A percentile compares a stretch with the other conserved stretches of the same genome.
Evolutionary conservation across 2,888 invertebrate species (phyloP).

Genomic region (Drosophila ochracea): DNA sequence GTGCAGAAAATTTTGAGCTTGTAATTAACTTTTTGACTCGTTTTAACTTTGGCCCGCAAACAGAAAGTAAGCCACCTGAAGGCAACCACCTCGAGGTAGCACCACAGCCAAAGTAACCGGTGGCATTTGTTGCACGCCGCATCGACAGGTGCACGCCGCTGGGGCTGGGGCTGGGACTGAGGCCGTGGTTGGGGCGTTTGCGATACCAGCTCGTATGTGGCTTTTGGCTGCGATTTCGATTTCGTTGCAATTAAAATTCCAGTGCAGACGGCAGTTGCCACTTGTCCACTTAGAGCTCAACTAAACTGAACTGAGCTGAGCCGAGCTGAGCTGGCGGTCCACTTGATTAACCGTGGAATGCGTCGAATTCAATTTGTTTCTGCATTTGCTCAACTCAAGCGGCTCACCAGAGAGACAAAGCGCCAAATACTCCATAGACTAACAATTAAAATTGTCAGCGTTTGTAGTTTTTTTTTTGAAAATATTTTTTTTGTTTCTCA

Average conservation of each 20-base stretch:
- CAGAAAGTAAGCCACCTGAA: constrained; percentile 52
- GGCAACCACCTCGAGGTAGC: constrained; percentile 2
- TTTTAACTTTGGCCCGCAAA: constrained; percentile 64
- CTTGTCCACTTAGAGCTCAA: constrained; percentile 17
- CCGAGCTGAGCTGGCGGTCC: constrained; percentile 32
- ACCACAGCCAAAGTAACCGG: constrained; percentile 27
- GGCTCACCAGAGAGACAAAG: constrained; percentile 27
- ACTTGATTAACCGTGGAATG: constrained; percentile 68
- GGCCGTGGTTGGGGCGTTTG: constrained; percentile 34
- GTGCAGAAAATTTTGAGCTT: constrained; percentile 64
- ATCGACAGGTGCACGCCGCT: constrained; percentile 53
- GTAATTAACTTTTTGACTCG: constrained; percentile 79
- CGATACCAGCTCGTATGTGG: constrained; percentile 38
- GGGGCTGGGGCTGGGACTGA: not conserved
- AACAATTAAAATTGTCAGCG: constrained; percentile 71
- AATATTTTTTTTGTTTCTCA: not conserved
- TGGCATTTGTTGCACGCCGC: constrained; percentile 51
- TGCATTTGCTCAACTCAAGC: constrained; percentile 46
- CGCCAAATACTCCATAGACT: constrained; percentile 36
- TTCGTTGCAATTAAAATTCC: constrained; percentile 78
- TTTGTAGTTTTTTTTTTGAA: constrained; percentile 18
- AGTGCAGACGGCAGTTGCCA: constrained; percentile 46
- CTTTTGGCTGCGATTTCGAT: constrained; percentile 62
- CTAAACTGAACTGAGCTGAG: constrained; percentile 12
- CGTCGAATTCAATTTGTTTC: constrained; percentile 75